Evolutionary conservation across 2,113 vertebrate genomes (phyloP), one percentile per base, ranked within the genome.

Genomic region (Notiomystis cincta): DNA sequence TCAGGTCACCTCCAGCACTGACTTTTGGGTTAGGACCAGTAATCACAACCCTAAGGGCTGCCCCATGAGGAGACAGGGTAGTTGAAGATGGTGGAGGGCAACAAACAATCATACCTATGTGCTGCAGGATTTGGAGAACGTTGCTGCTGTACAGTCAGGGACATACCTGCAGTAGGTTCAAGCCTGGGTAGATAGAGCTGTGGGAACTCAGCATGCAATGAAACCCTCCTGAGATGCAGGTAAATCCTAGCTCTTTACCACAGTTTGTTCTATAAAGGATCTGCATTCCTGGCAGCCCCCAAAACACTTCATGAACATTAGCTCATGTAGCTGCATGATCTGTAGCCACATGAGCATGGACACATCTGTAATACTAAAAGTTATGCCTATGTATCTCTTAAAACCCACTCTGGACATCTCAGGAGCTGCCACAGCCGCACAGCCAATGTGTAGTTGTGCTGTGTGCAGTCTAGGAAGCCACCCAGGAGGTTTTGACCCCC

Each of bases 21-120:
- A 23, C 1, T 6, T 54, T 20, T 77, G 42, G 45, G 25, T 6
- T 21, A 80, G 28, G 20, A 72, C 28, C 4, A 2, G 15, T 18
- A 69, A 57, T 0, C 7, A 44, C 11, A 89, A 73, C 31, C 24
- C 38, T 25, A 58, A 71, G 35, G 30, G 16, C 9, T 75, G 47
- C 3, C 22, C 9, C 4, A 1, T 3, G 1, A 13, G 18, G 18
- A 38, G 37, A 33, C 7, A 37, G 33, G 14, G 13, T 17, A 17
- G 15, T 0, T 56, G 25, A 60, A 44, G 66, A 51, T 62, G 57
- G 30, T 40, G 35, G 11, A 71, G 28, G 38, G 47, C 15, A 35
- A 38, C 48, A 77, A 66, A 5, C 31, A 50, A 60, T 7, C 30
- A 57, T 21, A 40, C 40, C 8, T 38, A 5, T 7, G 30, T 69